Conservation (phyloP, 2,888 invertebrate genomes). For the Auanema freiburgensis region DNA sequence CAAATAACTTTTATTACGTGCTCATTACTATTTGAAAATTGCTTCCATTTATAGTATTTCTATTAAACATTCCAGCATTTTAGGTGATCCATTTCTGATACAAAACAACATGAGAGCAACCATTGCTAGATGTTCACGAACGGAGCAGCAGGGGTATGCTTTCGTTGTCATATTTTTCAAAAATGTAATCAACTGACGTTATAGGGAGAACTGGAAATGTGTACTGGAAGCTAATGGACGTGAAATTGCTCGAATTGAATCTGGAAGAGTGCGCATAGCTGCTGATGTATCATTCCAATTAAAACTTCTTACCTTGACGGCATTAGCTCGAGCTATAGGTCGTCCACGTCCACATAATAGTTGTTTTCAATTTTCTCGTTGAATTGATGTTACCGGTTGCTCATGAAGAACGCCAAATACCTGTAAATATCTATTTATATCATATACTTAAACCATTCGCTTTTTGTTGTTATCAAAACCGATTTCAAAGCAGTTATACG, state of each 20-base stretch:
- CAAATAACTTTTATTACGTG: no score
- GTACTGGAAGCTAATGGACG: slow-evolving; percentile 14
- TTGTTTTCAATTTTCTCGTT: slow-evolving; percentile 20
- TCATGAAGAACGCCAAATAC: background rate
- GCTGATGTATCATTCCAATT: slow-evolving; percentile 24
- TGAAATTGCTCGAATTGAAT: slow-evolving; percentile 13
- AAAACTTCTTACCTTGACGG: slow-evolving; percentile 25
- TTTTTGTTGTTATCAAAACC: background rate
- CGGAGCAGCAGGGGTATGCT: background rate
- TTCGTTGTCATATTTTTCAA: background rate
- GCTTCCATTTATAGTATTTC: background rate
- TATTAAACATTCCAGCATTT: slow-evolving; percentile 2
- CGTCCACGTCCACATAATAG: slow-evolving; percentile 17
- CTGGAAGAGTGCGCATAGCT: slow-evolving; percentile 15
- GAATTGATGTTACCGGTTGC: no score
- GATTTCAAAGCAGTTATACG: no score
- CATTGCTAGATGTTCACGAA: slow-evolving; percentile 22
- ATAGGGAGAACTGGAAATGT: slow-evolving; percentile 17
- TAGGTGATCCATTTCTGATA: slow-evolving; percentile 30
- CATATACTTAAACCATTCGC: background rate
- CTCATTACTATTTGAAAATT: no score
- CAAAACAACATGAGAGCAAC: slow-evolving; percentile 24
- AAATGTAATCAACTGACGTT: background rate
- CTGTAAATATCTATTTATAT: background rate
- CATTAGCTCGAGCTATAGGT: slow-evolving; percentile 23